These are phyloP conservation scores for Mohoua ochrocephala DNA, from an alignment of 2,113 vertebrate genomes.

Conservation along the genomic window DNA sequence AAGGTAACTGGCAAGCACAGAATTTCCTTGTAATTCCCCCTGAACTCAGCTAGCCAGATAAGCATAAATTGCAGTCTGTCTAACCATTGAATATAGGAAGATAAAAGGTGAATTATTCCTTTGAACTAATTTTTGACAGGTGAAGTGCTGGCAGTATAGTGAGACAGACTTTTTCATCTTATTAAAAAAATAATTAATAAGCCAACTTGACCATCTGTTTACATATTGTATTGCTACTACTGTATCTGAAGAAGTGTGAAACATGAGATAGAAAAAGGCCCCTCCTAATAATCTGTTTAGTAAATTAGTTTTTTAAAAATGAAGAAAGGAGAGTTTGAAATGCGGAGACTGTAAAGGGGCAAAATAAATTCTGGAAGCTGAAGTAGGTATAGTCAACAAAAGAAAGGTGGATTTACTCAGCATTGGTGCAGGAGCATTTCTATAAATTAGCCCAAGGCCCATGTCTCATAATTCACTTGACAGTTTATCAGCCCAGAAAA, in stretches of 20 bases:
- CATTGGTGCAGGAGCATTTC: not conserved
- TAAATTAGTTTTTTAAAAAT: not conserved
- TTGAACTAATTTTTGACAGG: conserved; percentile 14
- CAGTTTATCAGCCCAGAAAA: conserved; percentile 63
- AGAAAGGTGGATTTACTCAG: conserved; percentile 19
- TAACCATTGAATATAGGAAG: not conserved
- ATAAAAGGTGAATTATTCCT: conserved; percentile 18
- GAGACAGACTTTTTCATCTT: not conserved
- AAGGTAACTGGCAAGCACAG: not conserved
- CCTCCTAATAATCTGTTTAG: not conserved
- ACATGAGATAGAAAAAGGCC: not conserved
- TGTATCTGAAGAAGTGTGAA: not conserved
- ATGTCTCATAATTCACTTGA: conserved; percentile 48
- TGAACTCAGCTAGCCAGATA: not conserved
- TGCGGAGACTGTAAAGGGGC: not conserved
- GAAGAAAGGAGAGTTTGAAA: not conserved
- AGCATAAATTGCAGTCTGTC: not conserved
- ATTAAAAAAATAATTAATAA: not conserved
- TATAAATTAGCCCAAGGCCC: conserved; percentile 53
- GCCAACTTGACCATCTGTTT: not conserved
- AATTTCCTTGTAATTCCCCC: not conserved
- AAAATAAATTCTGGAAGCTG: conserved; percentile 11
- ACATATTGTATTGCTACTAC: not conserved
- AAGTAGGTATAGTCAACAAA: not conserved
- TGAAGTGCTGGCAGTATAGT: not conserved